phyloP scores from a whole-genome alignment of 2,888 invertebrate genomes.

The Phalangium opilio region DNA sequence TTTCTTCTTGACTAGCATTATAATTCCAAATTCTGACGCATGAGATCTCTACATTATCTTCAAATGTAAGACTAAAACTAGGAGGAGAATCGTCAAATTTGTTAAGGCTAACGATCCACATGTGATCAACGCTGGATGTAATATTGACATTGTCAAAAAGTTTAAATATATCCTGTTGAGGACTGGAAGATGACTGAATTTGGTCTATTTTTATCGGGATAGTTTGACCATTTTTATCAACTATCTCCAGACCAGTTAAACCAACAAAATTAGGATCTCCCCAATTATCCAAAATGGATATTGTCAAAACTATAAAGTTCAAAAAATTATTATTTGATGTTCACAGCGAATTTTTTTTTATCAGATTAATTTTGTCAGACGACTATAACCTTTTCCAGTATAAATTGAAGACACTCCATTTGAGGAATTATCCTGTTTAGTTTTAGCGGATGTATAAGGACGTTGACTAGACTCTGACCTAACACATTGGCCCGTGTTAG shows the following conservation, averaged over 20 bases:
- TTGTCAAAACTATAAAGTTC: too few relatives aligned
- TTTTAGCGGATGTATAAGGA: too few relatives aligned
- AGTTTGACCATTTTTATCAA: conserved; percentile 30
- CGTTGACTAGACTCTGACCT: too few relatives aligned
- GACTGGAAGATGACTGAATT: conserved; percentile 3
- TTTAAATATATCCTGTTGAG: conserved; percentile 22
- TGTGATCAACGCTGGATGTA: conserved; percentile 33
- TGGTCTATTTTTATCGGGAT: conserved; percentile 24
- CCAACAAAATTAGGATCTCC: conserved; percentile 35
- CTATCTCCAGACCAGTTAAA: conserved; percentile 35
- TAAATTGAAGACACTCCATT: too few relatives aligned
- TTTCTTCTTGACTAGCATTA: conserved; percentile 32
- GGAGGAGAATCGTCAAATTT: conserved; percentile 30
- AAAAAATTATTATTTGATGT: too few relatives aligned
- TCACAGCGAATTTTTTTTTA: too few relatives aligned
- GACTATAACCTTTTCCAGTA: too few relatives aligned
- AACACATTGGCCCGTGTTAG: too few relatives aligned
- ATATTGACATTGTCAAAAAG: conserved; percentile 35
- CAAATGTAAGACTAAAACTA: conserved; percentile 37
- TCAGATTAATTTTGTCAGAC: too few relatives aligned
- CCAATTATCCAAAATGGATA: conserved; percentile 30
- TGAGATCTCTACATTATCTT: conserved; percentile 34
- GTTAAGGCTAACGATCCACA: conserved; percentile 37
- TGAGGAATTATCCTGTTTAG: too few relatives aligned
- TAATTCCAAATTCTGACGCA: conserved; percentile 38